These are phyloP conservation scores for Oryzias celebensis DNA, from an alignment of 2,113 vertebrate species.

Conservation along the genomic window DNA sequence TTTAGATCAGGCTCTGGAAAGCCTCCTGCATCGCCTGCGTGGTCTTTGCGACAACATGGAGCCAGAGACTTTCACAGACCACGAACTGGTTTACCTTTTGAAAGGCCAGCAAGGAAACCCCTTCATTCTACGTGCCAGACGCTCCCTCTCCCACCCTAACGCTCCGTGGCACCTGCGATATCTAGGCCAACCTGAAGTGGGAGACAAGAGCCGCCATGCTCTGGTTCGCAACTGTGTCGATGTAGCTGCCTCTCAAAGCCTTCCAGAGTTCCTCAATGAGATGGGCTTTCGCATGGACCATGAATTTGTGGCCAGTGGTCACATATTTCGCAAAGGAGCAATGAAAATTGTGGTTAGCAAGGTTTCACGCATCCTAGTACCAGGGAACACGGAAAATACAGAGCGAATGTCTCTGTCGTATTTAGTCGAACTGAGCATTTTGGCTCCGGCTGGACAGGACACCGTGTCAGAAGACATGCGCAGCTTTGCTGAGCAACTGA, in stretches of 20 bases:
- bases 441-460: conserved; percentile 82
- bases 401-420: conserved; percentile 93
- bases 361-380: conserved; percentile 89
- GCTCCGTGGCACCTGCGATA: conserved; percentile 94
- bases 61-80: conserved; percentile 90
- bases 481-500: conserved; percentile 94
- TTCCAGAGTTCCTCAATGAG: conserved; percentile 92
- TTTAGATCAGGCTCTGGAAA: conserved; percentile 92
- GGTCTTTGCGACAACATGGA: conserved; percentile 98
- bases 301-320: conserved; percentile 93
- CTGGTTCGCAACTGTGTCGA: conserved; percentile 95
- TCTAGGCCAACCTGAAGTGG: conserved; percentile 93
- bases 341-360: conserved; percentile 97
- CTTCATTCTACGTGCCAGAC: conserved; percentile 91
- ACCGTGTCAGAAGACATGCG: conserved; percentile 92
- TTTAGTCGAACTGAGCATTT: conserved; percentile 84
- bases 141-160: conserved; percentile 84
- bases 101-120: conserved; percentile 97
- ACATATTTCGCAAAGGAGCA: conserved; percentile 91
- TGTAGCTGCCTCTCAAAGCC: conserved; percentile 90
- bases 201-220: conserved; percentile 91
- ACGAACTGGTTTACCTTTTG: conserved; percentile 95
- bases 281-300: conserved; percentile 99
- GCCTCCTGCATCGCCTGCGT: conserved; percentile 90
- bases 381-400: conserved; percentile 90